These are phyloP conservation scores for Aleiodes leptofemur DNA, from an alignment of 2,888 invertebrate genomes.

Conservation along the genomic window DNA sequence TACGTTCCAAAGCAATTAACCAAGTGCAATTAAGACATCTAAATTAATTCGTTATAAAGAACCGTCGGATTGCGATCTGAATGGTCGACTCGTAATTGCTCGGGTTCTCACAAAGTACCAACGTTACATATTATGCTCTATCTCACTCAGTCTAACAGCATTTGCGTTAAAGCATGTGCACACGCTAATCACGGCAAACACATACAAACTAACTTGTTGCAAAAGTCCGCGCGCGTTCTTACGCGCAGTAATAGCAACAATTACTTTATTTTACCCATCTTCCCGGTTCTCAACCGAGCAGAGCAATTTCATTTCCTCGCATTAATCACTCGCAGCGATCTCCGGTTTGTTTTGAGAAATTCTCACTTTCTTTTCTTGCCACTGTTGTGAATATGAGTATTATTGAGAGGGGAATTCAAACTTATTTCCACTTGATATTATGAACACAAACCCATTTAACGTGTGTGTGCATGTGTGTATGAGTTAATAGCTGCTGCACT, in stretches of 20 bases:
- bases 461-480: background rate
- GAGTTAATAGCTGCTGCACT: background rate
- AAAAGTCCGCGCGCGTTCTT: constrained; percentile 26
- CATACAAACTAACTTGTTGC: constrained; percentile 21
- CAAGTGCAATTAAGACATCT: constrained; percentile 74
- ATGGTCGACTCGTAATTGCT: constrained; percentile 69
- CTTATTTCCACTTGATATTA: constrained; percentile 1
- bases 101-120: constrained; percentile 70
- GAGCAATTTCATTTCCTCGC: constrained; percentile 59
- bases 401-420: background rate
- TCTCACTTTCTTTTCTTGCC: constrained; percentile 51
- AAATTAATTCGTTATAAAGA: constrained; percentile 72
- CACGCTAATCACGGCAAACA: constrained; percentile 23
- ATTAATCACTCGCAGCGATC: constrained; percentile 53
- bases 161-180: constrained; percentile 30
- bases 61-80: constrained; percentile 63
- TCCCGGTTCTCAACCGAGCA: constrained; percentile 64
- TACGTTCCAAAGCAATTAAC: constrained; percentile 69
- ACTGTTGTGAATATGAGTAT: constrained; percentile 25
- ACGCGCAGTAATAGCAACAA: constrained; percentile 68
- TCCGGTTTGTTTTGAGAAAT: constrained; percentile 53
- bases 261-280: constrained; percentile 71
- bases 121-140: constrained; percentile 31
- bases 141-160: constrained; percentile 5
- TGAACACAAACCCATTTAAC: background rate